Evolutionary conservation across 2,888 invertebrate species (phyloP), one percentile per base, ranked within the genome.

Genomic region (Leptinotarsa juncta): DNA sequence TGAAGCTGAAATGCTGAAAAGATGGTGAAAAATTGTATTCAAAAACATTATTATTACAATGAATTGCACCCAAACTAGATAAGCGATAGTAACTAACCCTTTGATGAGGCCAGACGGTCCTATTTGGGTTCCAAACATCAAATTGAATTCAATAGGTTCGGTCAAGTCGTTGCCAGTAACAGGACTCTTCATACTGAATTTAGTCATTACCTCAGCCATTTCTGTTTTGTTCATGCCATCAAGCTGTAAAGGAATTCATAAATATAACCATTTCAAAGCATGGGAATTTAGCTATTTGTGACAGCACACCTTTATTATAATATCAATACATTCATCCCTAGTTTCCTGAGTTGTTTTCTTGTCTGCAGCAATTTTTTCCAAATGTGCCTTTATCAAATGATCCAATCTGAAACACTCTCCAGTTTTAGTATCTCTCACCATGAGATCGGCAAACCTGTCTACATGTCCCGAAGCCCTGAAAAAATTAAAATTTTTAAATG

Each of bases 121-220:
- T 85, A 99, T 99, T 87, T 96, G 96, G 0, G 98, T 99, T 72
- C 94, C 95, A 89, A 99, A 99, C 99, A 99, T 99, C 32, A 99
- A 91, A 89, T 99, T 99, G 87, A 99, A 99, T 85, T 99, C 97
- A 81, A 99, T 94, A 0, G 99, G 98, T 82, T 98, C 97, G 0
- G 96, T 93, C 15, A 99, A 90, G 73, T 98, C 96, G 89, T 99
- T 99, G 72, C 96, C 96, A 82, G 97, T 97, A 23, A 96, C 89
- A 0, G 99, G 99, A 2, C 98, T 97, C 85, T 97, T 98, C 91
- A 99, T 98, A 74, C 94, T 90, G 86, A 94, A 99, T 85, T 96
- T 94, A 77, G 90, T 89, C 89, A 99, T 90, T n/a, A 97, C 90
- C 12, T 89, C 91, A 67, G 93, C 92, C 96, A 99, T 96, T 86